These are phyloP conservation scores for Nyctalus aviator DNA, from an alignment of 2,797 vertebrate genomes.

Conservation along the genomic window DNA sequence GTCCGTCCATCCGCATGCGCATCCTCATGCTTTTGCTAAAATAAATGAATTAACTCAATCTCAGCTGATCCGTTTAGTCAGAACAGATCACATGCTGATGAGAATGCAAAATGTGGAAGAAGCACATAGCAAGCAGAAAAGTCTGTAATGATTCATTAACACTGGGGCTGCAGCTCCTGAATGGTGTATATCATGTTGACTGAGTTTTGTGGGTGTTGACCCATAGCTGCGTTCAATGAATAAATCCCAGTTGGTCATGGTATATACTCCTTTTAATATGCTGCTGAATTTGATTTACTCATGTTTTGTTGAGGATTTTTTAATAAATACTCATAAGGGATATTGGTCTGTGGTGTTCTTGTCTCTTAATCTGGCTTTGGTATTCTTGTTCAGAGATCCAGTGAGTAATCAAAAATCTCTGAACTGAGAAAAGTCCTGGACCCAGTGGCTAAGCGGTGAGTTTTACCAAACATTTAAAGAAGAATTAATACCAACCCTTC, in stretches of 20 bases:
- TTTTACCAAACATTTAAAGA: background rate
- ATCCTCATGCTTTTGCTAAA: background rate
- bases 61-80: conserved; percentile 14
- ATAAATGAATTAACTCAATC: background rate
- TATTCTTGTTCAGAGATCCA: background rate
- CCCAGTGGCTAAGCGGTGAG: background rate
- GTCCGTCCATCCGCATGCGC: background rate
- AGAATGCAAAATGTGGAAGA: background rate
- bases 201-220: background rate
- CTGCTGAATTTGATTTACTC: background rate
- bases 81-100: background rate
- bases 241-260: background rate
- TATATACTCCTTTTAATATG: background rate
- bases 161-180: background rate
- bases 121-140: background rate
- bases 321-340: background rate
- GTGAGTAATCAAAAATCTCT: background rate
- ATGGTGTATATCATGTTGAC: background rate
- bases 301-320: background rate
- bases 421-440: background rate
- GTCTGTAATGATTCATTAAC: background rate
- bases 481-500: background rate
- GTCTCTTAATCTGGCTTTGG: background rate
- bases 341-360: background rate
- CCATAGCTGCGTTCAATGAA: background rate